Evolutionary conservation across 2,113 vertebrate genomes (phyloP).

Genomic region (Myanophis thanlyinensis): DNA sequence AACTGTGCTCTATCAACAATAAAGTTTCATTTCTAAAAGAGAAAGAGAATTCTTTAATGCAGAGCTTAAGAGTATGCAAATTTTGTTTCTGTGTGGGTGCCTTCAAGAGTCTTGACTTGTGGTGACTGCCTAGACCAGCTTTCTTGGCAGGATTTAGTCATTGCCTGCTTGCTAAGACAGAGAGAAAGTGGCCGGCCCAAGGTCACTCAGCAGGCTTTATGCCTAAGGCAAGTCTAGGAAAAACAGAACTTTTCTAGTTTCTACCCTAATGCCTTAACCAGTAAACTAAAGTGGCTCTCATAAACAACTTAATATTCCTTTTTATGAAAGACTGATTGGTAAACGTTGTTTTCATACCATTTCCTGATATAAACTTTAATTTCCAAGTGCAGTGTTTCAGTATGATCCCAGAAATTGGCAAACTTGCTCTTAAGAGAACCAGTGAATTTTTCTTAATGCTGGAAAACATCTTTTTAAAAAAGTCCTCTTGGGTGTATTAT

Average conservation of each 20-base stretch:
- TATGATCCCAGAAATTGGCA: background rate
- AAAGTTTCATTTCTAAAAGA: background rate
- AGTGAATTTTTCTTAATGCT: constrained; percentile 51
- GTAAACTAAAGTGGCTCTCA: background rate
- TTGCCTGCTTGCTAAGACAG: background rate
- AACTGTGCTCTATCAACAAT: background rate
- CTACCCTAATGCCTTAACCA: background rate
- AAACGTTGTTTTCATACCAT: background rate
- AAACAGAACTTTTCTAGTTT: background rate
- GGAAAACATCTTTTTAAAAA: constrained; percentile 36
- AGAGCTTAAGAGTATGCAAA: background rate
- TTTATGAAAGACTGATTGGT: background rate
- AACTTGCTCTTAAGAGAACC: constrained; percentile 6
- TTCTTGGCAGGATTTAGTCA: background rate
- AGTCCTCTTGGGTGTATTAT: constrained; percentile 49
- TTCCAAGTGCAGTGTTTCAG: background rate
- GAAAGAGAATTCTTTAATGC: background rate
- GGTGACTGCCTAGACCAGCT: background rate
- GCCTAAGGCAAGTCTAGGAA: background rate
- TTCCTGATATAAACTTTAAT: constrained; percentile 4
- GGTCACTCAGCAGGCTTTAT: background rate
- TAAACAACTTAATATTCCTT: background rate
- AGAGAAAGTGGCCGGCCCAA: background rate
- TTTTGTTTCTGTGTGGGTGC: background rate
- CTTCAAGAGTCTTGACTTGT: background rate